Evolutionary conservation across 2,797 vertebrate species (phyloP).

Genomic region (Syndactyla subalaris): DNA sequence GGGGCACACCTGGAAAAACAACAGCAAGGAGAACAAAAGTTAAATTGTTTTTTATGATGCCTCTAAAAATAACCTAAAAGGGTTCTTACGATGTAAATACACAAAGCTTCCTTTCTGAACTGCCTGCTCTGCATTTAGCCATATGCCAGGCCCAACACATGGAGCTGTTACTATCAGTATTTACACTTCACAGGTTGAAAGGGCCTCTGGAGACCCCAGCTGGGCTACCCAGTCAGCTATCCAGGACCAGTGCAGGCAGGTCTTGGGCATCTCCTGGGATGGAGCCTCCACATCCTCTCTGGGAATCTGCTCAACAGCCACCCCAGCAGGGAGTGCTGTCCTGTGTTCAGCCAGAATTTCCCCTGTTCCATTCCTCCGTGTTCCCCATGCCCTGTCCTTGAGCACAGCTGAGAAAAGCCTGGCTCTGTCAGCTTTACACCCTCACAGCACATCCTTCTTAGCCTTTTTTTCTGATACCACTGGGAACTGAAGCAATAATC

Average conservation of each 20-base stretch:
- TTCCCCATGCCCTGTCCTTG: neutral
- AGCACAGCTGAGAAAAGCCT: neutral
- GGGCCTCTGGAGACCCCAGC: neutral
- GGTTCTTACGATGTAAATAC: neutral
- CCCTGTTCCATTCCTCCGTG: rapidly evolving
- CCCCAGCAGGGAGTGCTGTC: neutral
- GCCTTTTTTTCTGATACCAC: neutral
- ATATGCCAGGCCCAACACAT: neutral
- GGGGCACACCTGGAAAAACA: constrained; percentile 85
- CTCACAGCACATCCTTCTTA: neutral
- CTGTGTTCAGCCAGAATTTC: neutral
- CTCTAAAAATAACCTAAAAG: neutral
- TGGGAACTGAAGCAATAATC: neutral
- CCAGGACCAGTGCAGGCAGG: neutral
- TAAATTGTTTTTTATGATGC: neutral
- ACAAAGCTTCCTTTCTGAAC: neutral
- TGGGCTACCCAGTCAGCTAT: neutral
- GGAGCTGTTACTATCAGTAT: neutral
- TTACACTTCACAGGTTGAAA: neutral
- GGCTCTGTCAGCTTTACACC: neutral
- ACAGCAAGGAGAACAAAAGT: neutral
- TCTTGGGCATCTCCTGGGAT: neutral
- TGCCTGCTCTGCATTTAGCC: neutral
- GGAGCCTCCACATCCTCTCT: neutral
- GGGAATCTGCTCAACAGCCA: neutral